These are phyloP conservation scores for Peromyscus maniculatus DNA, from an alignment of 2,113 vertebrate genomes.

Conservation along the genomic window DNA sequence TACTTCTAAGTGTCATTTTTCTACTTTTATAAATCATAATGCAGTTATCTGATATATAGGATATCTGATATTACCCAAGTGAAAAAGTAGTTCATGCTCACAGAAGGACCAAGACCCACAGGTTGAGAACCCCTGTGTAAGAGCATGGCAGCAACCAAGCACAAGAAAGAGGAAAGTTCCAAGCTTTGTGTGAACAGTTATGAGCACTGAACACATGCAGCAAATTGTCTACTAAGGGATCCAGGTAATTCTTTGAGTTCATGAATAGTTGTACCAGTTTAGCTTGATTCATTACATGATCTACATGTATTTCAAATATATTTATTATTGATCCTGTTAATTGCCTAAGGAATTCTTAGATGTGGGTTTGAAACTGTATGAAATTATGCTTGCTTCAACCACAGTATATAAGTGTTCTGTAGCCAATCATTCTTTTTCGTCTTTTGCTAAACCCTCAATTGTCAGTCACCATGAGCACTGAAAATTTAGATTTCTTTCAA, in stretches of 20 bases:
- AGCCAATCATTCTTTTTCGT: background rate
- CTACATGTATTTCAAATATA: background rate
- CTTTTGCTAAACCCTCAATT: background rate
- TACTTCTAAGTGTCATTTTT: background rate
- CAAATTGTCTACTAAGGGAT: background rate
- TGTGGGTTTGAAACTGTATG: background rate
- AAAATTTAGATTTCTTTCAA: background rate
- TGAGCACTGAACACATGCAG: background rate
- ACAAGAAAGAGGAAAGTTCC: background rate
- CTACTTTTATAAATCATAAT: background rate
- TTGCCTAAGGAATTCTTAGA: background rate
- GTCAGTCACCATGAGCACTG: background rate
- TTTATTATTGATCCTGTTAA: background rate
- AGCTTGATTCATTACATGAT: background rate
- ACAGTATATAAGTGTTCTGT: background rate
- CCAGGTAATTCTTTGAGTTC: background rate
- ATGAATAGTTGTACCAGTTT: background rate
- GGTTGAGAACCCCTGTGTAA: background rate
- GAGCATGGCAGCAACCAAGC: background rate
- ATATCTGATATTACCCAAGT: background rate
- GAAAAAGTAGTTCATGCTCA: no score
- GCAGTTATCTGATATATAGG: background rate
- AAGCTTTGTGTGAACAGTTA: background rate
- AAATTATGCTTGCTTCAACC: background rate
- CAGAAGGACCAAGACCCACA: background rate